Percentiles rank a stretch among this genome's conserved stretches.
These are phyloP conservation scores for Leptocoma aspasia DNA, from an alignment of 2,113 vertebrate species.

Conservation along the genomic window DNA sequence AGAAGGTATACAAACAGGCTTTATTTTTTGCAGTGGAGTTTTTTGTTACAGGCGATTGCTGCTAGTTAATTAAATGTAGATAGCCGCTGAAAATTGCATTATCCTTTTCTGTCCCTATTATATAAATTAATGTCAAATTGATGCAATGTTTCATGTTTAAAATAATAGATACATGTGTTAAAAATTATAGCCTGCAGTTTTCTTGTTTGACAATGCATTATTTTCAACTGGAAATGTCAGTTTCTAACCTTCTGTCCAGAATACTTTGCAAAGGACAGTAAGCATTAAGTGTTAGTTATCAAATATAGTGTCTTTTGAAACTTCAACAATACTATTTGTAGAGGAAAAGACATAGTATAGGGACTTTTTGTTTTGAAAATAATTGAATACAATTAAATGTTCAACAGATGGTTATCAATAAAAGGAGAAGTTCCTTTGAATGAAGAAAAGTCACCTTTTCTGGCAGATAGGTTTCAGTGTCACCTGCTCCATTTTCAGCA, in stretches of 20 bases:
- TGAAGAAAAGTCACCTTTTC: background rate
- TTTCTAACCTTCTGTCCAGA: constrained; percentile 64
- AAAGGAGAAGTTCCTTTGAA: background rate
- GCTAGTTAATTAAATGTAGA: constrained; percentile 75
- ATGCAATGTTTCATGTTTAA: constrained; percentile 73
- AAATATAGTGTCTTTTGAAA: constrained; percentile 59
- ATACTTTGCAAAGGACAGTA: constrained; percentile 50
- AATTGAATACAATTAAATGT: background rate
- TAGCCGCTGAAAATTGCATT: constrained; percentile 69
- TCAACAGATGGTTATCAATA: background rate
- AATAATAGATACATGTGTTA: constrained; percentile 77
- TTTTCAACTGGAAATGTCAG: constrained; percentile 71
- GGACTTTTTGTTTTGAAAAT: background rate
- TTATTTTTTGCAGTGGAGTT: constrained; percentile 48
- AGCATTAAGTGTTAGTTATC: constrained; percentile 60
- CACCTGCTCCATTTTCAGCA: background rate
- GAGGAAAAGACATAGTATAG: background rate
- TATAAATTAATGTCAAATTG: constrained; percentile 79
- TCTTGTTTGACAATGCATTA: constrained; percentile 73
- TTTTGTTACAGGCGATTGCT: constrained; percentile 64
- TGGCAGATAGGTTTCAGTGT: background rate
- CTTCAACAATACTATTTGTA: background rate
- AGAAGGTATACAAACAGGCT: constrained; percentile 63
- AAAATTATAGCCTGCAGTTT: constrained; percentile 75
- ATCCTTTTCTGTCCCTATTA: constrained; percentile 73